phyloP scores from a whole-genome alignment of 2,113 vertebrate species.

The Oryzias celebensis region DNA sequence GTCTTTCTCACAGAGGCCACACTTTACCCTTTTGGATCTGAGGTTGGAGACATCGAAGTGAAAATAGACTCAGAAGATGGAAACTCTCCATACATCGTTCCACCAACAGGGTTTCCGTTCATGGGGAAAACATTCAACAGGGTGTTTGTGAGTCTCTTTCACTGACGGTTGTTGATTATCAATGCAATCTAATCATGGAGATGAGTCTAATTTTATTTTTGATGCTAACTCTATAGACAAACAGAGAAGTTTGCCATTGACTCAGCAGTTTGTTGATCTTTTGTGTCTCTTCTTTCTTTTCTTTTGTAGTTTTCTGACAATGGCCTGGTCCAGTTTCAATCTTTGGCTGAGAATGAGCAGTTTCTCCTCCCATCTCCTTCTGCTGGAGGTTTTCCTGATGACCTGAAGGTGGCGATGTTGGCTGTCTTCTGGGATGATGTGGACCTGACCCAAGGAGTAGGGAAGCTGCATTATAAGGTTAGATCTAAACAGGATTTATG shows the following conservation, averaged over 20 bases:
- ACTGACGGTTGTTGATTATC: no score
- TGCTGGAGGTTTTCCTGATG: conserved; percentile 63
- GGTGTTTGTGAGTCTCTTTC: conserved; percentile 76
- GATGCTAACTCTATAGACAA: no score
- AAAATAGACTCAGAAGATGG: conserved; percentile 67
- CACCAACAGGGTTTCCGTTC: conserved; percentile 74
- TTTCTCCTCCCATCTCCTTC: conserved; percentile 73
- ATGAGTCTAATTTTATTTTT: no score
- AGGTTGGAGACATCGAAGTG: conserved; percentile 71
- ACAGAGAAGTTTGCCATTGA: not conserved
- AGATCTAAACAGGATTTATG: conserved; percentile 3
- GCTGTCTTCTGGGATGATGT: conserved; percentile 84
- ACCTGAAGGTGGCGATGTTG: conserved; percentile 71
- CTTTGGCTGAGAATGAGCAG: conserved; percentile 72
- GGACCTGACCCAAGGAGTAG: conserved; percentile 74
- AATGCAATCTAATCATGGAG: no score
- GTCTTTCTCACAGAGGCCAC: conserved; percentile 65
- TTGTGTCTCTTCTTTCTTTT: not conserved
- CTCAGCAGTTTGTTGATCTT: not conserved
- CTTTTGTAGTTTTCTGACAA: conserved; percentile 82
- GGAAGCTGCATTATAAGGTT: conserved; percentile 78
- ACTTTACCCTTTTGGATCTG: conserved; percentile 77
- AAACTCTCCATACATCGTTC: conserved; percentile 80
- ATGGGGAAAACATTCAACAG: conserved; percentile 74
- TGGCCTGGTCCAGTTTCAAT: conserved; percentile 80